These are phyloP conservation scores for Agrotis ipsilon DNA, from an alignment of 2,888 invertebrate genomes.

Conservation along the genomic window DNA sequence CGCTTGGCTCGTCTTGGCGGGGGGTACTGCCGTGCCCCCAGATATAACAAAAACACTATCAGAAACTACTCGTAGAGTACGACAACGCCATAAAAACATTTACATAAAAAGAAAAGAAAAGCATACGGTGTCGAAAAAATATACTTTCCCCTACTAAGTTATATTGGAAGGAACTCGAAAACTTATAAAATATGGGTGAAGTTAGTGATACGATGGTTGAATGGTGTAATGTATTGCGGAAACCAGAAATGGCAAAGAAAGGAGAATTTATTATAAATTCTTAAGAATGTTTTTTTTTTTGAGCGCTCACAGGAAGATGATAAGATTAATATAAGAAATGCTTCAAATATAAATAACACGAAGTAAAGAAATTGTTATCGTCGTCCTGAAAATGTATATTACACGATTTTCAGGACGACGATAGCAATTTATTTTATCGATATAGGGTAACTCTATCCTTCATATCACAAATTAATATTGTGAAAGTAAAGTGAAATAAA, in stretches of 20 bases:
- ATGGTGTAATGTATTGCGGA: conserved; percentile 63
- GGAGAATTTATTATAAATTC: conserved; percentile 55
- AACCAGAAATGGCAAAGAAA: conserved; percentile 56
- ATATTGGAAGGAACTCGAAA: conserved; percentile 64
- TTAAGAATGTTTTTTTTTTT: conserved; percentile 25
- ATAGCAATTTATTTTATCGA: no score
- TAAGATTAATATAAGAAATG: not conserved
- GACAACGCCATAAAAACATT: conserved; percentile 36
- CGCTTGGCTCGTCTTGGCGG: no score
- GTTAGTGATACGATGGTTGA: conserved; percentile 63
- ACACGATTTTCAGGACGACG: no score
- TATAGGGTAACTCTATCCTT: no score
- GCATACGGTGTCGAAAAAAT: conserved; percentile 49
- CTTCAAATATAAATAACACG: not conserved
- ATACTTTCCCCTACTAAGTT: conserved; percentile 61
- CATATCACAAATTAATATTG: no score
- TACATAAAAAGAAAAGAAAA: conserved; percentile 51
- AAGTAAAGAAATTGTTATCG: no score
- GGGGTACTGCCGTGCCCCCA: no score
- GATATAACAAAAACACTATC: conserved; percentile 1
- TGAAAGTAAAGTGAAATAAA: no score
- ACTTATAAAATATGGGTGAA: conserved; percentile 68
- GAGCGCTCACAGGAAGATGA: conserved; percentile 10
- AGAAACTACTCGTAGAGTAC: conserved; percentile 23
- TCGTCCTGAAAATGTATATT: no score